Evolutionary conservation across 2,797 vertebrate species (phyloP).

Genomic region (Parauchenoglanis ngamensis): DNA sequence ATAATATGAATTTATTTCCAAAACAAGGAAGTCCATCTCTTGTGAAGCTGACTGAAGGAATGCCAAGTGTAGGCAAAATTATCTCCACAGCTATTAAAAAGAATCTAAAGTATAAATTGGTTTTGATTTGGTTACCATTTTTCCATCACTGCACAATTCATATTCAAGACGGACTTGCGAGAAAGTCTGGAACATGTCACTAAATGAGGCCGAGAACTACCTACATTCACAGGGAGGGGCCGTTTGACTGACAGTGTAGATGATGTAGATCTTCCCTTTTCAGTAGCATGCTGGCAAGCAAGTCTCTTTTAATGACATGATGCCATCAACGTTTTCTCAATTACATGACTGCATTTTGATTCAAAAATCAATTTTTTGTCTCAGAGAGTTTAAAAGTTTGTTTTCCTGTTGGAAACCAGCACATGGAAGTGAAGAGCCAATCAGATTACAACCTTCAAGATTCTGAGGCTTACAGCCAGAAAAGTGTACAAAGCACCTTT

Average conservation of each 20-base stretch:
- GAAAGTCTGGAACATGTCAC: background rate
- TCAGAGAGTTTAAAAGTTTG: background rate
- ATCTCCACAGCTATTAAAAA: background rate
- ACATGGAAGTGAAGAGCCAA: background rate
- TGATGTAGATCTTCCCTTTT: background rate
- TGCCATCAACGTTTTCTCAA: background rate
- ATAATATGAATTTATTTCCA: background rate
- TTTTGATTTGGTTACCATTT: background rate
- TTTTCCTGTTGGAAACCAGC: background rate
- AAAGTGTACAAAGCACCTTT: background rate
- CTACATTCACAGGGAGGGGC: background rate
- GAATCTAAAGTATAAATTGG: background rate
- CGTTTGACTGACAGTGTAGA: background rate
- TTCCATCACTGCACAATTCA: background rate
- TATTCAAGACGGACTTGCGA: background rate
- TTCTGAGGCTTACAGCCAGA: background rate
- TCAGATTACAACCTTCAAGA: background rate
- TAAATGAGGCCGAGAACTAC: background rate
- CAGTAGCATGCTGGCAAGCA: background rate
- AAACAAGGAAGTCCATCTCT: background rate
- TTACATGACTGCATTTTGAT: background rate
- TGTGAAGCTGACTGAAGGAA: background rate
- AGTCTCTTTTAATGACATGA: background rate
- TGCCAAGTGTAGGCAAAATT: background rate
- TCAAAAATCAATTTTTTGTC: background rate